Base-by-base conservation (phyloP, 2,888 invertebrate species). In the Mesoligia furuncula region DNA sequence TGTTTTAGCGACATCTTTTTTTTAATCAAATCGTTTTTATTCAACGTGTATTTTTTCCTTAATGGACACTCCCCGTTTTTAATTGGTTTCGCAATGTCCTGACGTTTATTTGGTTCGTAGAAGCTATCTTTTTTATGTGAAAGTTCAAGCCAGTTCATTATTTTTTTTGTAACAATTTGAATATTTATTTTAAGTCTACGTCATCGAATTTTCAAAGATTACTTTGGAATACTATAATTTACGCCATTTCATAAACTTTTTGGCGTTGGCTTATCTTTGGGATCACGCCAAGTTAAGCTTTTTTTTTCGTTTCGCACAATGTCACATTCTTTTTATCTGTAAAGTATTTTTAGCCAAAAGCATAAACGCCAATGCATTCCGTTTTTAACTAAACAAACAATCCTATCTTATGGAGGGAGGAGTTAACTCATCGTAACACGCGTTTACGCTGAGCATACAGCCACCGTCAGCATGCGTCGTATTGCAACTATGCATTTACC, bases 361-460 rank as follows among this genome's bases (percentile, higher is more conserved):
- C n/a, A 36, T 20, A 24, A 11, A 17, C 5, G 36, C 68, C 15
- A 69, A 70, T 36, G 11, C 6, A 27, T 80, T 51, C 6, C 0
- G 4, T 66, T 66, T 79, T 42, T n/a, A 73, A 80, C 73, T 80
- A 73, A 80, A 65, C 8, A n/a, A n/a, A n/a, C n/a, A n/a, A n/a
- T n/a, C n/a, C n/a, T n/a, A n/a, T n/a, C n/a, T n/a, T n/a, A n/a
- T n/a, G n/a, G n/a, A n/a, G n/a, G n/a, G n/a, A n/a, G n/a, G n/a
- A n/a, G n/a, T n/a, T n/a, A n/a, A n/a, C n/a, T n/a, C n/a, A n/a
- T n/a, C n/a, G n/a, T n/a, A n/a, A n/a, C n/a, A n/a, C n/a, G n/a
- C n/a, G n/a, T n/a, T n/a, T n/a, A n/a, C n/a, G n/a, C n/a, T n/a
- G n/a, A n/a, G n/a, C n/a, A n/a, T n/a, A n/a, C n/a, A n/a, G n/a